These are phyloP conservation scores for Cryptosula pallasiana DNA, from an alignment of 2,888 invertebrate genomes.

Conservation along the genomic window DNA sequence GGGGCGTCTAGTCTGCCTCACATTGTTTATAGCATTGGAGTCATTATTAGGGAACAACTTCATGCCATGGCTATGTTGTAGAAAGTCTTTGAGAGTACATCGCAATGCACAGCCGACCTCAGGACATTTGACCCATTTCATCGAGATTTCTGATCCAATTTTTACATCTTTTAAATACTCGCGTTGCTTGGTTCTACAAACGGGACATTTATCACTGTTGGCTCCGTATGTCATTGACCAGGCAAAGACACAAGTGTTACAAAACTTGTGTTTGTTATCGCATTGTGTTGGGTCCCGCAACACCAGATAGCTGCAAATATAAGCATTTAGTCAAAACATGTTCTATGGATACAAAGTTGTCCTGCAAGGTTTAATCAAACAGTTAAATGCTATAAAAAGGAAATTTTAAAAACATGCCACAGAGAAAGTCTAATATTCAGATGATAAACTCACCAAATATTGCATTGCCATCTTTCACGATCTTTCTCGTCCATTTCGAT, in stretches of 20 bases:
- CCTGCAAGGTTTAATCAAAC: too few species aligned
- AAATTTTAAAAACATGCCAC: background rate
- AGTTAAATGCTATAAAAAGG: too few species aligned
- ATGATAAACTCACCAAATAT: slow-evolving; percentile 39
- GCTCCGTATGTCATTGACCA: slow-evolving; percentile 47
- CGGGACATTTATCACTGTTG: slow-evolving; percentile 46
- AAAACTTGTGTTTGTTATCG: slow-evolving; percentile 46
- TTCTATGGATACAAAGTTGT: too few species aligned
- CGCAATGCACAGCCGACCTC: slow-evolving; percentile 40
- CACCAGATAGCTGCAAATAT: slow-evolving; percentile 44
- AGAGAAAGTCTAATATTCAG: too few species aligned
- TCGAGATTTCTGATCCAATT: slow-evolving; percentile 35
- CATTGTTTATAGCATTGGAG: slow-evolving; percentile 26
- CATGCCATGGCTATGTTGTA: slow-evolving; percentile 35
- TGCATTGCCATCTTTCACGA: slow-evolving; percentile 41
- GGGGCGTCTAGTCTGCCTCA: slow-evolving; percentile 14
- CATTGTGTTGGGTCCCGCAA: slow-evolving; percentile 44
- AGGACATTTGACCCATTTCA: slow-evolving; percentile 40
- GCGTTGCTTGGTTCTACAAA: slow-evolving; percentile 38
- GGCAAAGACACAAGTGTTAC: slow-evolving; percentile 45
- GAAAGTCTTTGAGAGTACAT: slow-evolving; percentile 33
- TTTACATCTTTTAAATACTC: slow-evolving; percentile 26
- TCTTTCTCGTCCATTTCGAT: slow-evolving; percentile 42
- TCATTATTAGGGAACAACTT: background rate
- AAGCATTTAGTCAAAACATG: too few species aligned